A percentile compares a stretch with the other conserved stretches of the same genome.
Evolutionary conservation across 35 echinoderm and acorn worm genomes (phyloP).

Genomic region (Anneissia japonica): DNA sequence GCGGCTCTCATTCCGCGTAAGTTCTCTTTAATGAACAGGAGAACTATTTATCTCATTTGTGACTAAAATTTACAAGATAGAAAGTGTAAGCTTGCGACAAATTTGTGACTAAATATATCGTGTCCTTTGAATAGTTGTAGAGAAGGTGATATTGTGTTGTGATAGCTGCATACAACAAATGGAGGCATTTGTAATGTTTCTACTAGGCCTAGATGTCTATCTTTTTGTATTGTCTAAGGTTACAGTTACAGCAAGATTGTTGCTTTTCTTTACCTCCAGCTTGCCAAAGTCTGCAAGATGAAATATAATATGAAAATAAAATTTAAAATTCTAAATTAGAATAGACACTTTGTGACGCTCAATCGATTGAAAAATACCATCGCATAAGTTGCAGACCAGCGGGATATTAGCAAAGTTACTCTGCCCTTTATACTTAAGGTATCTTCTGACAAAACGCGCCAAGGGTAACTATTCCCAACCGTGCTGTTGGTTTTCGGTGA

Average conservation of each 20-base stretch:
- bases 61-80: too few species aligned
- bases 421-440: not conserved
- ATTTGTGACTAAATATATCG: not conserved
- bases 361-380: not conserved
- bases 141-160: not conserved
- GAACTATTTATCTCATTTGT: not conserved
- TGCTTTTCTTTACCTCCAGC: not conserved
- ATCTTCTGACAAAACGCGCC: not conserved
- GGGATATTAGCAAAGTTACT: not conserved
- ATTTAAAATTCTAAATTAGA: not conserved
- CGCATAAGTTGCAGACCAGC: not conserved
- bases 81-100: not conserved
- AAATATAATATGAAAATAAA: not conserved
- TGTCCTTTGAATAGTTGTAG: not conserved
- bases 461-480: not conserved
- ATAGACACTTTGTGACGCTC: not conserved
- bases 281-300: not conserved
- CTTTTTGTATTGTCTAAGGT: not conserved
- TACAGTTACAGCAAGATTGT: not conserved
- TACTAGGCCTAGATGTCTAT: not conserved
- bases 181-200: not conserved
- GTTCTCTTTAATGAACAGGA: not conserved
- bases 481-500: not conserved
- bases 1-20: not conserved
- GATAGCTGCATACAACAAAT: not conserved